Base-by-base conservation (phyloP, 2,888 invertebrate genomes). In the Perdita meconis region DNA sequence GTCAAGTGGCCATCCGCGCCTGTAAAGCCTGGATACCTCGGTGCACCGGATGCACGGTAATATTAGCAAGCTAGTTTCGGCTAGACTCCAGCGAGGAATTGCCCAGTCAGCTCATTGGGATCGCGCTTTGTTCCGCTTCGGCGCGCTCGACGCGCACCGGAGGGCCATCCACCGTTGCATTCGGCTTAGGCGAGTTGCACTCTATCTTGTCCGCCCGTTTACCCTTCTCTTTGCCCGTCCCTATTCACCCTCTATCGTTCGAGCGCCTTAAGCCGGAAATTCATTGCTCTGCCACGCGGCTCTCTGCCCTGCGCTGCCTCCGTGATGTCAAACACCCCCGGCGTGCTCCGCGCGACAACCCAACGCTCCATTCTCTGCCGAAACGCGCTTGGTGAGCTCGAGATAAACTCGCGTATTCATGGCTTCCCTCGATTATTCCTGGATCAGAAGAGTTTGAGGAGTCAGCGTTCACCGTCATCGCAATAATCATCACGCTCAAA, bases 101-200 rank as follows among this genome's bases (percentile, higher is more conserved):
- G 87, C 84, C 85, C 76, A 87, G 87, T 89, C 90, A 90, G 88
- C 88, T 88, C 86, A 84, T 89, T 76, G 85, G 79, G 86, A 86
- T 83, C 85, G 82, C 83, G 88, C 85, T 89, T 86, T 85, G 87
- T 88, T 85, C 85, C 81, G 77, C 56, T 69, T 70, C 65, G 76
- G 22, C 56, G 70, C 55, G 63, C 70, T 55, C 64, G 69, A 72
- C 64, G 74, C 80, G 68, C 42, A 73, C 70, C 63, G 56, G 72
- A 69, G 68, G 67, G 51, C 72, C 64, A 70, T 71, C 69, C 69
- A 67, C 64, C 78, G 71, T 71, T 84, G 56, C 73, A 73, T 73
- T 73, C 77, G 65, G 68, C 66, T 68, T 55, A 53, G 60, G 55
- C 69, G 53, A 61, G 55, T 67, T 57, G 60, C 65, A 40, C 63